Conservation (phyloP, 2,113 vertebrate genomes). For the Gobio gobio region DNA sequence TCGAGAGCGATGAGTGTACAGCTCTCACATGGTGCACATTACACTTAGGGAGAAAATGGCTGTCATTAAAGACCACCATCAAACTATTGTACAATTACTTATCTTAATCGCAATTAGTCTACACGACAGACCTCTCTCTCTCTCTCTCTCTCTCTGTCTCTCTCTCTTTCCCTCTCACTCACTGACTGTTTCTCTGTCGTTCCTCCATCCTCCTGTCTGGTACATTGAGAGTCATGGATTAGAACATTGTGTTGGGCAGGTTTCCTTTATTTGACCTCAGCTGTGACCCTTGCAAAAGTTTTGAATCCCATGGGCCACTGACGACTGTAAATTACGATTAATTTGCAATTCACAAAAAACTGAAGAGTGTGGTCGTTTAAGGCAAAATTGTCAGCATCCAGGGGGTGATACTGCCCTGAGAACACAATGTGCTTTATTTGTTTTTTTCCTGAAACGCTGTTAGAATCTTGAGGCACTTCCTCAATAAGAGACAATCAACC, state of each 20-base stretch:
- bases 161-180: not conserved
- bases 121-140: not conserved
- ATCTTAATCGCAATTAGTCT: constrained; percentile 46
- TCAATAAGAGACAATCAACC: constrained; percentile 21
- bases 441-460: not conserved
- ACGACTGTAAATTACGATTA: not conserved
- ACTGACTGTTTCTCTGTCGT: constrained; percentile 15
- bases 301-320: constrained; percentile 15
- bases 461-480: constrained; percentile 16
- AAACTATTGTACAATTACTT: constrained; percentile 44
- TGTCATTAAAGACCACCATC: constrained; percentile 56
- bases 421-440: not conserved
- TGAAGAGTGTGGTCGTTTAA: not conserved
- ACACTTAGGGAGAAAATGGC: constrained; percentile 67
- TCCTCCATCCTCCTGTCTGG: constrained; percentile 2
- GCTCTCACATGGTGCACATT: constrained; percentile 71
- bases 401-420: not conserved
- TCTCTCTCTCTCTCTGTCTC: not conserved
- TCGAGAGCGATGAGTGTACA: constrained; percentile 52
- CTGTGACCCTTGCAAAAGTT: constrained; percentile 16
- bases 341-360: not conserved
- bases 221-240: constrained; percentile 5
- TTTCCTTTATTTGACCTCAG: constrained; percentile 30
- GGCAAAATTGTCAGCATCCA: constrained; percentile 13
- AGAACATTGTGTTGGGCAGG: constrained; percentile 13